Percentiles rank a stretch among this genome's conserved stretches.
These are phyloP conservation scores for Dolichotis patagonum DNA, from an alignment of 2,113 vertebrate species.

Conservation along the genomic window DNA sequence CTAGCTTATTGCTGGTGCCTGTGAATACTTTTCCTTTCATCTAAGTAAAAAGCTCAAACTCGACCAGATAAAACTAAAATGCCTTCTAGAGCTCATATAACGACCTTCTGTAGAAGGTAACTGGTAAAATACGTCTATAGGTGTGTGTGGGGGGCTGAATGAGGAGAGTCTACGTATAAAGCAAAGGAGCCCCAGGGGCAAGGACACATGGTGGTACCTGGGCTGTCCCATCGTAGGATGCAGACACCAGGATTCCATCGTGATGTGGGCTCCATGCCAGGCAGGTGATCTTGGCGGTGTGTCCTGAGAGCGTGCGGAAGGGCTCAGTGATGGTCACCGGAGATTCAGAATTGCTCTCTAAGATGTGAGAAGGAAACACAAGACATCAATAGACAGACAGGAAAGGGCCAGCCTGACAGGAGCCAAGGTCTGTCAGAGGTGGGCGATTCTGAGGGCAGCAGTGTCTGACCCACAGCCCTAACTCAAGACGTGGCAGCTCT, in stretches of 20 bases:
- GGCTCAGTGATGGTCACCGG: conserved; percentile 92
- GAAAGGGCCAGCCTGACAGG: conserved; percentile 83
- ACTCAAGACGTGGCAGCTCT: background rate
- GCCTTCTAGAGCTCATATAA: background rate
- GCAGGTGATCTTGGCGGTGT: conserved; percentile 95
- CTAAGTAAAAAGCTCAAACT: background rate
- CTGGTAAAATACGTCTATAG: background rate
- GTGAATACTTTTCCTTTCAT: background rate
- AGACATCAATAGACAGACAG: background rate
- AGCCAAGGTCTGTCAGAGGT: conserved; percentile 91
- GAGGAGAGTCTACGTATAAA: background rate
- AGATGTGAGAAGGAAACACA: conserved; percentile 47
- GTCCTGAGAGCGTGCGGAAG: conserved; percentile 92
- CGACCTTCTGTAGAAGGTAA: background rate
- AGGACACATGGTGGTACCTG: conserved; percentile 87
- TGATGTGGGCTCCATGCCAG: conserved; percentile 97
- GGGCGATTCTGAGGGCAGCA: conserved; percentile 87
- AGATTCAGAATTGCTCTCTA: conserved; percentile 89
- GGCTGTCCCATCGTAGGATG: conserved; percentile 95
- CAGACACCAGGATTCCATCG: conserved; percentile 91
- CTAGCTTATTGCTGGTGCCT: background rate
- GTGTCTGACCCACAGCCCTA: background rate
- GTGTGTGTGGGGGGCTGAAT: background rate
- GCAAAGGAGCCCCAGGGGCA: background rate
- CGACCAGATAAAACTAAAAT: background rate